Conservation (phyloP, 2,113 vertebrate genomes). For the Ursus arctos region DNA sequence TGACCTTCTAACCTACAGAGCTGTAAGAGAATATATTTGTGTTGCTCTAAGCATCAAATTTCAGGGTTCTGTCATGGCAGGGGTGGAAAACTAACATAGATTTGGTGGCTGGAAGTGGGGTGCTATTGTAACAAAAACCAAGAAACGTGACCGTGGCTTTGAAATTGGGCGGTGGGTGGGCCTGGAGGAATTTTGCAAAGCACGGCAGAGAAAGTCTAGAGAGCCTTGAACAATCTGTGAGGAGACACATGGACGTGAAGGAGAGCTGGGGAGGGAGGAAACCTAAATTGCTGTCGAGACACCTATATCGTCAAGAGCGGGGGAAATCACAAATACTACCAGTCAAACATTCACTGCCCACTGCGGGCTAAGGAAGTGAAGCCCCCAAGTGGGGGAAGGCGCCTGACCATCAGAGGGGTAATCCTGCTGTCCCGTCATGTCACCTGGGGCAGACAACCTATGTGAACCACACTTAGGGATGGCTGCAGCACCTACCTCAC, state of each 20-base stretch:
- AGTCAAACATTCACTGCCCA: neutral
- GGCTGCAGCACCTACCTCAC: neutral
- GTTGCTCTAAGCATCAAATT: neutral
- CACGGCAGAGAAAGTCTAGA: neutral
- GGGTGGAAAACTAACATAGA: neutral
- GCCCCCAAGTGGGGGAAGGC: neutral
- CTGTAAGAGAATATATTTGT: neutral
- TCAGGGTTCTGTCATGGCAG: neutral
- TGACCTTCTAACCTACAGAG: neutral
- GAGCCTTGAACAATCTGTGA: neutral
- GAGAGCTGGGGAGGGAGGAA: neutral
- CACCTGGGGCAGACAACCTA: neutral
- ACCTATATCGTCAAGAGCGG: neutral
- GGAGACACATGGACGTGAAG: neutral
- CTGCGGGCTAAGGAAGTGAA: neutral
- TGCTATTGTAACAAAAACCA: neutral
- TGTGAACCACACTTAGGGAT: neutral
- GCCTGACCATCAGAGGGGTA: neutral
- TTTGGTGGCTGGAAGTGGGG: neutral
- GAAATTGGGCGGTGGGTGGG: neutral
- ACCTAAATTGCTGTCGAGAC: neutral
- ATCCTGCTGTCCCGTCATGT: neutral
- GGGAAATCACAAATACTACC: neutral
- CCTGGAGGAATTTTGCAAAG: neutral
- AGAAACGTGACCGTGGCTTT: neutral